phyloP scores from a whole-genome alignment of 2,113 vertebrate genomes.

The Microtus montanus region DNA sequence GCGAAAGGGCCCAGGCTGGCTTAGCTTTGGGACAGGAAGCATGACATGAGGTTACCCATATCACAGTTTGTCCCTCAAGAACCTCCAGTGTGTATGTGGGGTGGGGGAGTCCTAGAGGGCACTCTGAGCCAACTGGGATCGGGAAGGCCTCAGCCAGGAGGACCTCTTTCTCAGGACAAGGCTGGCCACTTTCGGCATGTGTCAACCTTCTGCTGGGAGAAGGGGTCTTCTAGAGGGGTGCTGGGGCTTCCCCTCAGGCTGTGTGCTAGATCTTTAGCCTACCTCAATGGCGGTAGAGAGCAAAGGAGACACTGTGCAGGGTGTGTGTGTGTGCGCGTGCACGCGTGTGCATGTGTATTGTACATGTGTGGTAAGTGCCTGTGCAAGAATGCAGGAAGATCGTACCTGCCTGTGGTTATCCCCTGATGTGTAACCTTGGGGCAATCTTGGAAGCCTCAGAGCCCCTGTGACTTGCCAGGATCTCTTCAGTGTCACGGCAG shows the following conservation, averaged over 20 bases:
- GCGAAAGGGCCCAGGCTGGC: neutral
- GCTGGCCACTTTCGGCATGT: neutral
- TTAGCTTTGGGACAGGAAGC: neutral
- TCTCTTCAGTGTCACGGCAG: neutral
- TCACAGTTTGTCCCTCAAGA: neutral
- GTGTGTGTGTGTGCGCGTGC: neutral
- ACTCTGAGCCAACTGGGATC: neutral
- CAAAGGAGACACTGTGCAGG: neutral
- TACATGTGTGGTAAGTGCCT: neutral
- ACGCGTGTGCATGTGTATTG: neutral
- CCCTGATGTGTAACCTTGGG: neutral
- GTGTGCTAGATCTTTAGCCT: neutral
- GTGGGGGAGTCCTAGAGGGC: neutral
- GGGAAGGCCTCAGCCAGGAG: neutral
- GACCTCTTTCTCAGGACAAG: neutral
- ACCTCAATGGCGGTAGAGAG: neutral
- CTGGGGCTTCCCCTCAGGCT: neutral
- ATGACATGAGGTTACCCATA: accelerated
- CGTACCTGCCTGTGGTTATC: neutral
- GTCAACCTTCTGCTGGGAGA: neutral
- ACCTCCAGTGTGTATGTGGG: neutral
- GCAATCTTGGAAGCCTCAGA: neutral
- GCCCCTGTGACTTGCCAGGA: neutral
- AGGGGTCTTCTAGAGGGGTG: neutral
- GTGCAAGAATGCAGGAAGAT: neutral